Evolutionary conservation across 1,140 invertebrate species (phyloP).

Genomic region (Eriocheir sinensis): DNA sequence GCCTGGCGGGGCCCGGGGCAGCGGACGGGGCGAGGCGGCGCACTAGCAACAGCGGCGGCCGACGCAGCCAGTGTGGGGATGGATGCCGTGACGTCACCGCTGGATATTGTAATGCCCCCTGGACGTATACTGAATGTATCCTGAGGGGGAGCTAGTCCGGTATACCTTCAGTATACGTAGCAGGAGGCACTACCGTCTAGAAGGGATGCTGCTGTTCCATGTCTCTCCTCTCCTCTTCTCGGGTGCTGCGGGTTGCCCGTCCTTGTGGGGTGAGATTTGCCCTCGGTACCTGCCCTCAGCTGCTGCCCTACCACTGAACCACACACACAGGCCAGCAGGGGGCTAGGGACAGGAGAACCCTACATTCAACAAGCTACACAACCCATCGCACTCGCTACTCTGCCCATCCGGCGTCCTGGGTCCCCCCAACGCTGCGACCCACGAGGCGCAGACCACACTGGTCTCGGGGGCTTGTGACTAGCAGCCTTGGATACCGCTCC

Average conservation of each 20-base stretch:
- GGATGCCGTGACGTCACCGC: conserved; percentile 64
- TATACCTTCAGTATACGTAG: conserved; percentile 99
- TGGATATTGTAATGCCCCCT: conserved; percentile 84
- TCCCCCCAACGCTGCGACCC: not conserved
- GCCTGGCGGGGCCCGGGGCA: too few relatives aligned
- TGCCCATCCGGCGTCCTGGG: not conserved
- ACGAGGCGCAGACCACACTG: not conserved
- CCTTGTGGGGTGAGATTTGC: not conserved
- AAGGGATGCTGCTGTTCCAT: not conserved
- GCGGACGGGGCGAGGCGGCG: not conserved
- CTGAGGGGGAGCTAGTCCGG: conserved; percentile 98
- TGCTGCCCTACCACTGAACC: not conserved
- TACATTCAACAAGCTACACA: not conserved
- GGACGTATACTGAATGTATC: conserved; percentile 99
- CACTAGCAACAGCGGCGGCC: not conserved
- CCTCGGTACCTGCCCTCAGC: not conserved
- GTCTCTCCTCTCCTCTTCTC: not conserved
- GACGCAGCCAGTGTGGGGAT: not conserved
- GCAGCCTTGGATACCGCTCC: not conserved
- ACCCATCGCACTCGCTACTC: not conserved
- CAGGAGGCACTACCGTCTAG: conserved; percentile 85
- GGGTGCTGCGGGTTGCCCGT: not conserved
- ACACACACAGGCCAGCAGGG: not conserved
- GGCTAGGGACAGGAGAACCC: not conserved
- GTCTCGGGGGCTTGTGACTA: not conserved